Base-by-base conservation (phyloP, 2,888 invertebrate species). In the Aphelenchoides bicaudatus region DNA sequence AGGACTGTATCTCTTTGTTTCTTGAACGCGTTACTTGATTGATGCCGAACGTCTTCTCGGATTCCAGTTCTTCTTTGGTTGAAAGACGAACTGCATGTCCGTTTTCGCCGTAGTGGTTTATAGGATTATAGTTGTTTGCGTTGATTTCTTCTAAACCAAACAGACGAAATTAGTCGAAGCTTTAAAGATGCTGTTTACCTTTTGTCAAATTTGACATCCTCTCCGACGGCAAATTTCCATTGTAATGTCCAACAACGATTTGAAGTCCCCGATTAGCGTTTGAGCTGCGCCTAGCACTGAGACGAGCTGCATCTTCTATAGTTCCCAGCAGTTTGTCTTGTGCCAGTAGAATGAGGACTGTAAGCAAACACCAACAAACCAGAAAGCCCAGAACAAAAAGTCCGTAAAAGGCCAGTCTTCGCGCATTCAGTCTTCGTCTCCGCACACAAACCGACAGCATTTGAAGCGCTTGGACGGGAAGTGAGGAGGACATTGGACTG, bases 1-100 rank as follows among this genome's bases (percentile, higher is more conserved):
- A n/a, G 10, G 13, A 19, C 16, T 43, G 43, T 21, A 43, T n/a
- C 10, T 8, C 23, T 38, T 38, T 37, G 1, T 38, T 2, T 2
- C 3, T n/a, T 3, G 13, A 10, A 30, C 34, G 51, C 19, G 27
- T 39, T 31, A 71, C 71, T 63, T 71, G 96, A 83, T 98, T 98
- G 78, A 94, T 86, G 81, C 92, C 91, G 82, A 98, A 98, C 80
- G 90, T 89, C 76, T 93, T 91, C 82, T 91, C 87, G 85, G 92
- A 90, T 57, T 88, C 30, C 59, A 87, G 87, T 79, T 92, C 89
- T 80, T 90, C 87, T 55, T 89, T 88, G 23, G 87, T 82, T 21
- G 91, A 88, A 78, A 94, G 88, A 74, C 87, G 86, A 19, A 98
- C 96, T n/a, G 91, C 87, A 80, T 82, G 84, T 72, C 96, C 96